These are phyloP conservation scores for Limnephilus lunatus DNA, from an alignment of 2,888 invertebrate species.

Conservation along the genomic window DNA sequence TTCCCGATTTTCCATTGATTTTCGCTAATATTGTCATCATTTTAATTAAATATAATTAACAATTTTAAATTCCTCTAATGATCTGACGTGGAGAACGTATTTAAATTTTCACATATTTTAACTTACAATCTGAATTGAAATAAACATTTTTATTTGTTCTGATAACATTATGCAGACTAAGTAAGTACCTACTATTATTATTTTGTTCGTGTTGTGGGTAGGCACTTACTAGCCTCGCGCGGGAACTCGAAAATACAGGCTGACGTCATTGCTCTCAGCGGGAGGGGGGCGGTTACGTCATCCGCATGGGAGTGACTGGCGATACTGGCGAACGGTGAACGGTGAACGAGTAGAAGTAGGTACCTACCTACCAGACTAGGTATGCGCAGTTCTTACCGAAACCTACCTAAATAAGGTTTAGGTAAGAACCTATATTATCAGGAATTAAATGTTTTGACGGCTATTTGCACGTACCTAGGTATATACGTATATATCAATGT, in stretches of 20 bases:
- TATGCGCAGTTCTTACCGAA: neutral
- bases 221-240: neutral
- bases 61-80: neutral
- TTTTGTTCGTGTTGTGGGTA: neutral
- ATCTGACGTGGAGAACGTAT: too few species aligned
- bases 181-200: too few species aligned
- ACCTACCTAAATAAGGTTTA: neutral
- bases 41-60: too few species aligned
- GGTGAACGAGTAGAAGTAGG: neutral
- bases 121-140: neutral
- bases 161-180: neutral
- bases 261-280: conserved; percentile 57
- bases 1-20: too few species aligned
- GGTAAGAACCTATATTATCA: neutral
- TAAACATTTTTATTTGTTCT: neutral
- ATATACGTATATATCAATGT: neutral
- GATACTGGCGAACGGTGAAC: conserved; percentile 16
- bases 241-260: conserved; percentile 57
- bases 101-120: neutral
- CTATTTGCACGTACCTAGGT: neutral
- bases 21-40: too few species aligned
- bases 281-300: conserved; percentile 58
- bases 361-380: neutral
- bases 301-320: conserved; percentile 40
- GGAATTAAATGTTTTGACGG: neutral